Evolutionary conservation across 2,888 invertebrate species (phyloP).

Genomic region (Campoplex capitator): DNA sequence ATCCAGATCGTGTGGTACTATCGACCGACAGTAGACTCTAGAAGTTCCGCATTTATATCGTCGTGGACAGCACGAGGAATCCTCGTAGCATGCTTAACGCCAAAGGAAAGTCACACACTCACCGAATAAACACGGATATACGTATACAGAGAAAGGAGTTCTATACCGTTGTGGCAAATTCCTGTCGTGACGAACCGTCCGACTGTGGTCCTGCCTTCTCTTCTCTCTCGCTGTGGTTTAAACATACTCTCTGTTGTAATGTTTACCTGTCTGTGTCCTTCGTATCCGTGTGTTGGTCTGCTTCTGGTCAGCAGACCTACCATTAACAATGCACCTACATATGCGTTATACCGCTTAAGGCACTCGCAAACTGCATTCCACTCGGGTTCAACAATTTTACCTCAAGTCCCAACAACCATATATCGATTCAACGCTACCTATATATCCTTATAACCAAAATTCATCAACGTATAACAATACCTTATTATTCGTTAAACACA

Average conservation of each 20-base stretch:
- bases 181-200: slow-evolving; percentile 68
- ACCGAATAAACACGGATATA: not conserved
- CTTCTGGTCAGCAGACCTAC: slow-evolving; percentile 68
- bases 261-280: not conserved
- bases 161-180: slow-evolving; percentile 64
- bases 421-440: slow-evolving; percentile 36
- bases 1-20: slow-evolving; percentile 41
- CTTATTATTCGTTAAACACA: not conserved
- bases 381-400: slow-evolving; percentile 72
- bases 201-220: slow-evolving; percentile 61
- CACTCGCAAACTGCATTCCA: slow-evolving; percentile 70
- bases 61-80: slow-evolving; percentile 62
- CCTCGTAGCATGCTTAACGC: slow-evolving; percentile 60
- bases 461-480: not conserved
- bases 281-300: slow-evolving; percentile 38
- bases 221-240: slow-evolving; percentile 21
- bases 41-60: slow-evolving; percentile 65
- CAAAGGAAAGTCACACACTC: slow-evolving; percentile 50
- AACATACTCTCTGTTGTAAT: slow-evolving; percentile 9
- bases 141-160: not conserved
- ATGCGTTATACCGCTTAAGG: slow-evolving; percentile 71
- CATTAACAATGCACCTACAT: slow-evolving; percentile 77
- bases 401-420: slow-evolving; percentile 48
- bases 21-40: slow-evolving; percentile 35
- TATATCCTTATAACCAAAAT: slow-evolving; percentile 46